Evolutionary conservation across 2,113 vertebrate species (phyloP), one percentile per base, ranked within the genome.

Genomic region (Marcusenius ussheri): DNA sequence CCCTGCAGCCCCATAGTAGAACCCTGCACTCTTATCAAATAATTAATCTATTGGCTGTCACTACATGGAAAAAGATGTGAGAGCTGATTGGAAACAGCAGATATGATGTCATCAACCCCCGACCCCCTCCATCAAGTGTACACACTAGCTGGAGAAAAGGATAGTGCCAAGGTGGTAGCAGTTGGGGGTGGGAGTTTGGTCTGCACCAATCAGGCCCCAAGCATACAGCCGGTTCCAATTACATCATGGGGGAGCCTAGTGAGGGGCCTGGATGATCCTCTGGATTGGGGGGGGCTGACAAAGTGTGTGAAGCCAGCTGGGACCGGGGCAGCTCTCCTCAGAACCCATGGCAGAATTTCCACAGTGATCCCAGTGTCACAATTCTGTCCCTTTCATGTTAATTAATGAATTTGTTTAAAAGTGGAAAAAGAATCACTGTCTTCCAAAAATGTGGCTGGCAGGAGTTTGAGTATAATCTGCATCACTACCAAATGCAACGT

Each of bases 21-120:
- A 83, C 83, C 51, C n/a, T 74, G 90, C 19, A 51, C 27, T 89
- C 49, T 47, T 47, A 95, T 95, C 93, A 94, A 94, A 91, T 93
- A 93, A 94, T 95, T 95, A 95, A 95, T 96, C 92, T 91, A 95
- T 96, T 95, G 95, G 94, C 93, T 95, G 93, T 94, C 93, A 93
- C 94, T 95, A 95, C 91, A 90, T 89, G 91, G 86, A 92, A 89
- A 91, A 91, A 90, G 92, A 91, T 94, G 94, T 93, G 91, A 24
- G 93, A 47, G 80, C 91, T 95, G 94, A 96, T 96, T 95, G 94
- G 88, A 95, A 95, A 93, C 95, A 95, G 95, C 50, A 53, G 24
- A 92, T 89, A 94, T 96, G 95, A 96, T 95, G 94, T 96, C 94
- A 95, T 90, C 91, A 93, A 90, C 56, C 89, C 91, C 92, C 91